Conservation (phyloP, 2,113 vertebrate genomes). For the Sylvietta virens region DNA sequence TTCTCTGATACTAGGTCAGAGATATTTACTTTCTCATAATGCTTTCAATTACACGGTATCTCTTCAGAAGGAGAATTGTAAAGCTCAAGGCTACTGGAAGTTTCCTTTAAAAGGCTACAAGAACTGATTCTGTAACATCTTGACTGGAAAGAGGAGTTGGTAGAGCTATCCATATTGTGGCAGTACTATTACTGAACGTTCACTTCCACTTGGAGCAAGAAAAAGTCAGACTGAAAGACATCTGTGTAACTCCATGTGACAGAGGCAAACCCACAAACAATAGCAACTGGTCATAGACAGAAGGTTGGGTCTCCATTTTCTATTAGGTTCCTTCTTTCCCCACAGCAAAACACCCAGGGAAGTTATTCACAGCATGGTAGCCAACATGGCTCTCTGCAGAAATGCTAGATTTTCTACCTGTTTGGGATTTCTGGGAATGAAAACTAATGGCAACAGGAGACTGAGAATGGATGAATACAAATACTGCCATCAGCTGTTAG, state of each 20-base stretch:
- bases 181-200: neutral
- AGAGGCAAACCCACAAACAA: neutral
- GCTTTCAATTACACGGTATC: neutral
- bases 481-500: neutral
- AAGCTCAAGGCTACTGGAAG: neutral
- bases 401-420: neutral
- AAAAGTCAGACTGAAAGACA: neutral
- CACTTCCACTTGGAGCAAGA: neutral
- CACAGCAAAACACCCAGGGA: neutral
- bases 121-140: neutral
- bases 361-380: neutral
- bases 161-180: neutral
- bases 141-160: neutral
- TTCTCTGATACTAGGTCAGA: neutral
- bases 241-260: neutral
- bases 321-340: neutral
- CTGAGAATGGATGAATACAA: neutral
- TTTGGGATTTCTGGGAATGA: neutral
- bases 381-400: fast-evolving
- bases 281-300: neutral
- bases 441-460: neutral
- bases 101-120: neutral
- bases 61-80: neutral
- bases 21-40: neutral
- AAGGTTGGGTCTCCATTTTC: neutral